Evolutionary conservation across 2,888 invertebrate species (phyloP), one percentile per base, ranked within the genome.

Genomic region (Stictocephala bisonia): DNA sequence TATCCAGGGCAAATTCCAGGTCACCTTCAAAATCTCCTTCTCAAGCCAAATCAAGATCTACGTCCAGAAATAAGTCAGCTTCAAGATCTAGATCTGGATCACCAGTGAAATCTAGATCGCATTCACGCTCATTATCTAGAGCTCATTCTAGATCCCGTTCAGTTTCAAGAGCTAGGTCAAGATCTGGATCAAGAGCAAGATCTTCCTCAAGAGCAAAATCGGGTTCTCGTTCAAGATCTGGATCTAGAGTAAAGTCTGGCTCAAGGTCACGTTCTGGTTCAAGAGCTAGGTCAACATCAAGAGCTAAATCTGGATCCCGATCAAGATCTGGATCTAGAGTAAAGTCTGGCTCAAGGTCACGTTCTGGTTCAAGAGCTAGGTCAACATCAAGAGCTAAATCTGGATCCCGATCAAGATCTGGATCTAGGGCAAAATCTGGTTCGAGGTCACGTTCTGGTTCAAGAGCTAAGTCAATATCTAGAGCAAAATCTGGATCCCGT

Each of bases 311-410:
- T 44, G 71, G 77, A 13, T 77, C 77, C 15, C 41, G 70, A 7
- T 75, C 73, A n/a, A 77, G 81, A 0, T 84, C 85, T 6, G 81
- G 81, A 31, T 81, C 84, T 0, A 81, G 80, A 15, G 84, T 82
- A 35, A 81, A 82, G 1, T 83, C 85, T 0, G 77, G 79, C 18
- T 81, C 81, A 13, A 75, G 77, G 50, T 80, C 80, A 22, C 44
- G 72, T n/a, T 77, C 78, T 13, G 64, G 77, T 29, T 72, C 81
- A 1, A 48, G 77, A 48, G 81, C 81, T 9, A 75, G 80, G 53
- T 82, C 83, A 9, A 78, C 79, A 71, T 84, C 84, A 1, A 76
- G 76, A 6, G 78, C 79, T 1, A 29, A 71, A 53, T 78, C 79
- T 11, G 26, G 76, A n/a, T 77, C 79, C 6, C 66, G 78, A 18